These are phyloP conservation scores for Trissolcus brochymenae DNA, from an alignment of 2,888 invertebrate species.

Conservation along the genomic window DNA sequence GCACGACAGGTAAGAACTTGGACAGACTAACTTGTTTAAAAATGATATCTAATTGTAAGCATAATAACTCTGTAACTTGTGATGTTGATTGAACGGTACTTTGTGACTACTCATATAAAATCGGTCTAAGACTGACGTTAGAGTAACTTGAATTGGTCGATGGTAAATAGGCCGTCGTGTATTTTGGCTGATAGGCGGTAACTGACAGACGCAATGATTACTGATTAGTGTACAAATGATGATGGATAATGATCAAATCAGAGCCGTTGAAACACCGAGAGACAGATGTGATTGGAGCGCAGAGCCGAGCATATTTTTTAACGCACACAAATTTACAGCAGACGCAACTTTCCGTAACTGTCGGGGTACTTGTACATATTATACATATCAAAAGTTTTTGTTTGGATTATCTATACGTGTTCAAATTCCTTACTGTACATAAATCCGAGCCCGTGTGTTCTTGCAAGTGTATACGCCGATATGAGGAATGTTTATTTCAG, in stretches of 20 bases:
- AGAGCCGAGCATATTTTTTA: constrained; percentile 60
- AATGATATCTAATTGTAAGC: constrained; percentile 63
- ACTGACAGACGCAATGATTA: constrained; percentile 43
- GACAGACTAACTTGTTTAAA: constrained; percentile 62
- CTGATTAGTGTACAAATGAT: constrained; percentile 23
- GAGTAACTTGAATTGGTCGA: constrained; percentile 64
- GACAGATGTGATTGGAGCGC: constrained; percentile 76
- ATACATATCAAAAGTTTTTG: too few species aligned
- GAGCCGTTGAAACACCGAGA: constrained; percentile 73
- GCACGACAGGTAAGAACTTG: constrained; percentile 80
- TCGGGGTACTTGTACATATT: constrained; percentile 33
- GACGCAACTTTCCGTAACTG: constrained; percentile 26
- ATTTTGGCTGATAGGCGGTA: constrained; percentile 66
- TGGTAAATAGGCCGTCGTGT: constrained; percentile 72
- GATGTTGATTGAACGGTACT: constrained; percentile 70
- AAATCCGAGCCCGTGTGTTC: constrained; percentile 69
- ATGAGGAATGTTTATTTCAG: constrained; percentile 82
- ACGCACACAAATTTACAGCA: constrained; percentile 54
- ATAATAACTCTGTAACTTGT: constrained; percentile 61
- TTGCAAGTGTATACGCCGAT: constrained; percentile 69
- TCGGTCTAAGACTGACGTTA: constrained; percentile 65
- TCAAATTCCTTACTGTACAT: constrained; percentile 50
- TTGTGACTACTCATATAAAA: constrained; percentile 72
- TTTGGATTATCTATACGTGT: constrained; percentile 24
- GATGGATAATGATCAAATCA: constrained; percentile 19